phyloP scores from a whole-genome alignment of 1,140 invertebrate genomes.

The Drosophila kanapiae region DNA sequence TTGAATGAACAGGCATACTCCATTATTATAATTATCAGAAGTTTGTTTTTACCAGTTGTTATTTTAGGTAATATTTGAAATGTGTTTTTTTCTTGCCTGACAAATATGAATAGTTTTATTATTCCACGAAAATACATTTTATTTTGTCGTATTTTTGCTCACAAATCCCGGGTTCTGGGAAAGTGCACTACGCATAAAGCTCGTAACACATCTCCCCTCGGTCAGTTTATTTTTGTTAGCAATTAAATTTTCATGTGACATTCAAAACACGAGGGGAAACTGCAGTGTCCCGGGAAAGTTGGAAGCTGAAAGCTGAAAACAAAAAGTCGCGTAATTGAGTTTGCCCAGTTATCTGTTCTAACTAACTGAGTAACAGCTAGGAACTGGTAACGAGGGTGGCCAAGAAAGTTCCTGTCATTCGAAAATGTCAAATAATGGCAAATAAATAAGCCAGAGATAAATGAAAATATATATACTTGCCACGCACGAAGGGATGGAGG shows the following conservation, averaged over 20 bases:
- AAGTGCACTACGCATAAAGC: neutral
- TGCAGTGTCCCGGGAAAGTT: slow-evolving; percentile 7
- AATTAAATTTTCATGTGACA: slow-evolving; percentile 33
- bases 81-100: neutral
- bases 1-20: neutral
- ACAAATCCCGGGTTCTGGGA: neutral
- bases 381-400: slow-evolving; percentile 8
- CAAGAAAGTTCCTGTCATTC: slow-evolving; percentile 35
- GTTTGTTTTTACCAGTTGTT: neutral
- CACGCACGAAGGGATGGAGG: slow-evolving; percentile 2
- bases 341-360: slow-evolving; percentile 50
- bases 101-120: neutral
- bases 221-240: slow-evolving; percentile 10
- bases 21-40: slow-evolving; percentile 13
- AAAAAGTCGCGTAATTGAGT: slow-evolving; percentile 68
- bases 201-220: too few relatives aligned
- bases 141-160: neutral
- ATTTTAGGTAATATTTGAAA: too few relatives aligned
- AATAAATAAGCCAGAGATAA: slow-evolving; percentile 52
- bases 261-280: slow-evolving; percentile 10
- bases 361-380: slow-evolving; percentile 28
- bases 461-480: slow-evolving; percentile 35
- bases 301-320: slow-evolving; percentile 15
- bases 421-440: slow-evolving; percentile 56
- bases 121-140: slow-evolving; percentile 1